Evolutionary conservation across 2,113 vertebrate species (phyloP).

Genomic region (Dryoscopus gambensis): DNA sequence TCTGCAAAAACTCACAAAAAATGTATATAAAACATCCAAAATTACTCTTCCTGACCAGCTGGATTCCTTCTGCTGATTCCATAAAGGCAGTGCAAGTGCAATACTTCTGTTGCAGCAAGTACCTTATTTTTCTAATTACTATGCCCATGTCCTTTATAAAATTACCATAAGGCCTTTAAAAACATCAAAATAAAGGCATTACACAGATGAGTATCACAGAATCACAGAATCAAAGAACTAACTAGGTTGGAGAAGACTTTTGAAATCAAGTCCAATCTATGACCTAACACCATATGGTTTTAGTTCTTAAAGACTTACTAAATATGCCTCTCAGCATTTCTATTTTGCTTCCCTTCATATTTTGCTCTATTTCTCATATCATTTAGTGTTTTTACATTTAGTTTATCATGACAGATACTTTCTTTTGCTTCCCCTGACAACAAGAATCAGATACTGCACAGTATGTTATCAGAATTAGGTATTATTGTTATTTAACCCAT

Average conservation of each 20-base stretch:
- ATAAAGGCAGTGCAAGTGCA: rapidly evolving
- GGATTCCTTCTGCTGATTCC: neutral
- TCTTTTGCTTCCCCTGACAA: neutral
- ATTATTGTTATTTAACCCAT: neutral
- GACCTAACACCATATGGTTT: neutral
- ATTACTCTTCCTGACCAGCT: neutral
- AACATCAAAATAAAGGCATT: neutral
- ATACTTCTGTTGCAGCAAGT: neutral
- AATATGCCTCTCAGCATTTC: neutral
- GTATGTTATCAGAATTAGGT: neutral
- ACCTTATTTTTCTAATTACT: neutral
- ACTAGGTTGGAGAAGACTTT: neutral
- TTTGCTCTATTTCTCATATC: neutral
- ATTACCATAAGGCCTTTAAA: neutral
- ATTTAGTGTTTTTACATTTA: neutral
- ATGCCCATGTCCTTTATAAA: neutral
- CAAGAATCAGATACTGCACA: neutral
- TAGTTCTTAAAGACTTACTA: neutral
- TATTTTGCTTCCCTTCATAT: neutral
- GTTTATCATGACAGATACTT: neutral
- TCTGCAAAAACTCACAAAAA: neutral
- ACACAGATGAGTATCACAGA: neutral
- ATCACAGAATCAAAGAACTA: neutral
- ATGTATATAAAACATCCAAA: neutral
- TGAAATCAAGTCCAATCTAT: neutral